Base-by-base conservation (phyloP, 2,797 vertebrate species). In the Labroides dimidiatus region DNA sequence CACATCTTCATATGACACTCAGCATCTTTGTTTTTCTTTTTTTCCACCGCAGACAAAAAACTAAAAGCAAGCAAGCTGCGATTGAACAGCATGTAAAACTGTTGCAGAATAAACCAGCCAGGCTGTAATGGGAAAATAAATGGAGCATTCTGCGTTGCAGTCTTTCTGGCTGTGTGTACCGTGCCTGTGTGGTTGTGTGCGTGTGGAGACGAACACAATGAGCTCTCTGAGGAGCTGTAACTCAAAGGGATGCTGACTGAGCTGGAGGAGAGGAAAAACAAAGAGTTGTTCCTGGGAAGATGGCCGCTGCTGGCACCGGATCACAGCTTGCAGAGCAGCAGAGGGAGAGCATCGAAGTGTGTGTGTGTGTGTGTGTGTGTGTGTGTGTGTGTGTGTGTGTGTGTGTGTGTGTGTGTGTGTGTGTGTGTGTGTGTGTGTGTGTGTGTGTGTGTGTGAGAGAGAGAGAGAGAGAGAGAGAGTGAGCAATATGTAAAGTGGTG, bases 101-200 rank as follows among this genome's bases (percentile, higher is more conserved):
- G 74, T 66, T 61, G 83, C 64, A 84, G 77, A 89, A 82, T 74
- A 82, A 86, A 87, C 62, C 81, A 86, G 80, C 68, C 81, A 78
- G 58, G 64, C 77, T 69, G 59, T 90, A 90, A 91, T 90, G 85
- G 80, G 73, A 77, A 89, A 91, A 86, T 90, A 93, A 93, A 92
- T 91, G 84, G 84, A 81, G 83, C 85, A 80, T 85, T 88, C 72
- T 82, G 80, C 71, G 52, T 64, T 69, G 56, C 77, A 69, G 75
- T 75, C 67, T 76, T 36, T 72, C 27, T 72, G 52, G 49, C 17
- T 58, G 70, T 47, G 53, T 64, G 69, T 47, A 43, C 48, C 53
- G 55, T 65, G 55, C 53, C 51, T 67, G 62, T 49, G 41, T 67
- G 41, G 41, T 63, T 24, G 59, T 49, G 66, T 55, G 60, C 45